Base-by-base conservation (phyloP, 2,113 vertebrate species). In the Monopterus albus region DNA sequence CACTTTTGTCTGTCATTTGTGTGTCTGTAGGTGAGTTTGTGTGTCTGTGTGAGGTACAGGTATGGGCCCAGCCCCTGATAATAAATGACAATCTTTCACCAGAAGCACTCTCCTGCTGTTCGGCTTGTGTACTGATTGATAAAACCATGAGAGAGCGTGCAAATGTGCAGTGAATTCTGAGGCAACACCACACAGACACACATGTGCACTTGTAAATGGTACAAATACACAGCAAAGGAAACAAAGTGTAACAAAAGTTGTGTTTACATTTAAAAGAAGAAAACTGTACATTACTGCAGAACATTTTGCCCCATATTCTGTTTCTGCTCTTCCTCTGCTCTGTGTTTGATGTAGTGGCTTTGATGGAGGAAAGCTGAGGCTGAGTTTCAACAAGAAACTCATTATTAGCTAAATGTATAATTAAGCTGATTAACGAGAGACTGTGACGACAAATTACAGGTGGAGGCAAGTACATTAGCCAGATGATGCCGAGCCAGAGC, bases 341-440 rank as follows among this genome's bases (percentile, higher is more conserved):
- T 3, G 9, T 20, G 6, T 39, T 1, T 23, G 49, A 36, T 18
- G 28, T 18, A 3, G 21, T 15, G 8, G 42, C 61, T 67, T 45
- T 4, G 8, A 68, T 21, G 57, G 12, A 63, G 47, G 47, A 39
- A 66, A 38, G 49, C 18, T 1, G 1, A 50, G 3, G 47, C 7
- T 53, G 33, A 46, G 56, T 69, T n/a, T 33, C 47, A 43, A 23
- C 29, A 2, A 39, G 14, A 47, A 69, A 8, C 23, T 63, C 57
- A 23, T 85, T 72, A 75, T 69, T 65, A 59, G 50, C 39, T 21
- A 78, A 45, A 72, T 15, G 3, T n/a, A 47, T 75, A 65, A 84
- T 87, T 72, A 80, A 25, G 25, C 23, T 65, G 69, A 82, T 80
- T 14, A 79, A 82, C 31, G 64, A 65, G 64, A 65, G 51, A 23